Evolutionary conservation across 2,797 vertebrate genomes (phyloP), one percentile per base, ranked within the genome.

Genomic region (Cephalopachus bancanus): DNA sequence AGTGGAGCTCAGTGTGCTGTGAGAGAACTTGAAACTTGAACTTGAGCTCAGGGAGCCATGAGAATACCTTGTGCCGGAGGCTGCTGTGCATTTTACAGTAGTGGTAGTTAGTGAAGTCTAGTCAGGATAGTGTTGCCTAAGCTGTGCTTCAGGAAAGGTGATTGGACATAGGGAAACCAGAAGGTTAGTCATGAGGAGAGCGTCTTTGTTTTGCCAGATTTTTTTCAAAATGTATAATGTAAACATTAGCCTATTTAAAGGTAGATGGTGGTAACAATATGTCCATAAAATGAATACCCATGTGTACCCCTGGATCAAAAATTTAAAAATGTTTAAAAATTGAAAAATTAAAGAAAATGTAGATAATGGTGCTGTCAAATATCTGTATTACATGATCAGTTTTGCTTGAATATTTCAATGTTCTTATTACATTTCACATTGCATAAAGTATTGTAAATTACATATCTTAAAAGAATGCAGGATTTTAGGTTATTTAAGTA

Each of bases 1-100:
- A 28, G 5, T 17, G 5, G 0, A 20, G 55, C 26, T 0, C 0
- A 0, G 4, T 11, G 74, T 44, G 57, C 76, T 0, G 4, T 1
- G n/a, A 10, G 89, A 1, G 44, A 15, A 19, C n/a, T 6, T 15
- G 10, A 11, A 2, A 0, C 37, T 24, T 37, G 59, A 2, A 3
- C 5, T 3, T 3, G 7, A 51, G 57, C 3, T 15, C 37, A 1
- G 28, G 62, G n/a, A 11, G 49, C 9, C 1, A 0, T 1, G n/a
- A 44, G 44, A 28, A 22, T 7, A 20, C 74, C 20, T 2, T 5
- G 20, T 12, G 75, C n/a, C 16, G n/a, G 9, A 30, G 24, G 11
- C 51, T 8, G 30, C 11, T 26, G 10, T 30, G 10, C 12, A 4
- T 55, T 59, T 5, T 26, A 20, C 7, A 71, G 22, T 44, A 30